Conservation (phyloP, 2,797 vertebrate species). For the Trachurus trachurus region DNA sequence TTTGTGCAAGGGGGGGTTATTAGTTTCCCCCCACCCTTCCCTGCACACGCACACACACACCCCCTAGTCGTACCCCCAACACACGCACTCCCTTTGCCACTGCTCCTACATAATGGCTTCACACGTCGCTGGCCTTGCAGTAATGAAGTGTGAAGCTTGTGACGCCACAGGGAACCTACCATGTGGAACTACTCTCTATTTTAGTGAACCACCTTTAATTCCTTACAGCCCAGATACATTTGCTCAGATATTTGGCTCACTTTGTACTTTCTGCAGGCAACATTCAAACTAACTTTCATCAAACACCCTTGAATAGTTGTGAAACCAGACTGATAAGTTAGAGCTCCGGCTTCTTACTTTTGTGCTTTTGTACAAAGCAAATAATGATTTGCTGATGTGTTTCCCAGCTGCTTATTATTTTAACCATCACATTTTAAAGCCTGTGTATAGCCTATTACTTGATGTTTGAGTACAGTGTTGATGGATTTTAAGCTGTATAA, state of each 20-base stretch:
- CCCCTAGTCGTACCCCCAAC: conserved; percentile 18
- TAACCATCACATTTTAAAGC: background rate
- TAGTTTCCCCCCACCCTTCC: conserved; percentile 31
- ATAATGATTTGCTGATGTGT: background rate
- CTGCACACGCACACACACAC: background rate
- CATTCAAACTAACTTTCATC: conserved; percentile 30
- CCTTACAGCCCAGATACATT: conserved; percentile 41
- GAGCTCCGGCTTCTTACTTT: background rate
- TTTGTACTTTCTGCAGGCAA: conserved; percentile 25
- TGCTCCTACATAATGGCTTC: conserved; percentile 75
- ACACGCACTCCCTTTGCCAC: conserved; percentile 26
- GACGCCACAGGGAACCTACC: conserved; percentile 65
- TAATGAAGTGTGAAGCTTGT: conserved; percentile 82
- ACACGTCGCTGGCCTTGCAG: conserved; percentile 72
- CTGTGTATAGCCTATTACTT: background rate
- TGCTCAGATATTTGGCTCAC: conserved; percentile 23
- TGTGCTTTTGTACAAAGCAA: background rate
- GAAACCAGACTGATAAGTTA: conserved; percentile 6
- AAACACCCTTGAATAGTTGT: conserved; percentile 26
- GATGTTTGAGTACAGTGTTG: background rate
- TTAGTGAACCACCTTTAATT: conserved; percentile 59
- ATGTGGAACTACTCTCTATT: conserved; percentile 67
- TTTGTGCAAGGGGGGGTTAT: conserved; percentile 57
- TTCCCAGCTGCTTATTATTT: background rate
- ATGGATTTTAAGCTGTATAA: background rate